A percentile compares a stretch with the other conserved stretches of the same genome.
phyloP scores from a whole-genome alignment of 2,113 vertebrate genomes.

The Gambusia affinis region DNA sequence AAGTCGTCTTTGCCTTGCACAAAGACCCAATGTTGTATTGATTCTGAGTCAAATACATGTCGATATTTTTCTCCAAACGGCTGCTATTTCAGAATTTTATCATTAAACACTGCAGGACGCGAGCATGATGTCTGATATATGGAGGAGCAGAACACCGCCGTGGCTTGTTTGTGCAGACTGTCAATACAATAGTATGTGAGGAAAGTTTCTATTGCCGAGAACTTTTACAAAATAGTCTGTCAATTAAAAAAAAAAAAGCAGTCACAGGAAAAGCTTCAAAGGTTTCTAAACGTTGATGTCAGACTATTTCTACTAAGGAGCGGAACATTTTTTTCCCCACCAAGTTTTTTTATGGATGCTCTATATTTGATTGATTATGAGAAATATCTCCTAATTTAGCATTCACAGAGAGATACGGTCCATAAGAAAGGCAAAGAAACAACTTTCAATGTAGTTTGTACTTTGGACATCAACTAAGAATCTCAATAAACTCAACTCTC shows the following conservation, averaged over 20 bases:
- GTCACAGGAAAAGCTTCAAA: background rate
- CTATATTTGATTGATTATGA: background rate
- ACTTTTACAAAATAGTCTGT: background rate
- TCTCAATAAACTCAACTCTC: no score
- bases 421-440: background rate
- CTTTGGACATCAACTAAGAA: no score
- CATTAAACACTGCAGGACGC: constrained; percentile 1
- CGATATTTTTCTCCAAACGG: constrained; percentile 17
- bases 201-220: background rate
- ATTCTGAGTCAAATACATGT: constrained; percentile 29
- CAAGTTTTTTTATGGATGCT: background rate
- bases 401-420: background rate
- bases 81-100: background rate
- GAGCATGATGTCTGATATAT: background rate
- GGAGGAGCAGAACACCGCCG: background rate
- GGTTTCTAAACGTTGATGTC: background rate
- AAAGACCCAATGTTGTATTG: constrained; percentile 15
- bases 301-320: background rate
- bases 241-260: background rate
- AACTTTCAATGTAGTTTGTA: background rate
- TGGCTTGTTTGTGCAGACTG: background rate
- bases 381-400: background rate
- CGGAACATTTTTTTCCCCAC: background rate
- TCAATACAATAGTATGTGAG: background rate
- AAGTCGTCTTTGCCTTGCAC: constrained; percentile 6